Conservation (phyloP, 2,888 invertebrate species). For the Ormyrus pomaceus region DNA sequence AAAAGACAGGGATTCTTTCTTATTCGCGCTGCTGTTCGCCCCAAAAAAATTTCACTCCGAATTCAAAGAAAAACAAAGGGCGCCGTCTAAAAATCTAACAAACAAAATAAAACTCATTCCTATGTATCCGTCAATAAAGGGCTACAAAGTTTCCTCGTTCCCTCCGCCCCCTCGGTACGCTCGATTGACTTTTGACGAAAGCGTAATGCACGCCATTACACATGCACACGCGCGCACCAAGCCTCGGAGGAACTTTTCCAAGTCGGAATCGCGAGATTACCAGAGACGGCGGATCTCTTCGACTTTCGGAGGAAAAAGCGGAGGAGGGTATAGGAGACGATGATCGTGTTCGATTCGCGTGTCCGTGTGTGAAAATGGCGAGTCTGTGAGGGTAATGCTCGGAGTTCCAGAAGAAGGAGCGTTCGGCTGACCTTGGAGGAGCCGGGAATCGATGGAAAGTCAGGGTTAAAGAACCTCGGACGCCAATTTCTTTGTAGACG, state of each 20-base stretch:
- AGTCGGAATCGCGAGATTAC: conserved; percentile 64
- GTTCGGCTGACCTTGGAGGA: conserved; percentile 62
- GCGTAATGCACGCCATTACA: not conserved
- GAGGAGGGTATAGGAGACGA: not conserved
- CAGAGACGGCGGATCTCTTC: conserved; percentile 19
- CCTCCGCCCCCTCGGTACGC: conserved; percentile 49
- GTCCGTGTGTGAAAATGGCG: not conserved
- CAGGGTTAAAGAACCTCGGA: conserved; percentile 37
- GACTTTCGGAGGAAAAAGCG: not conserved
- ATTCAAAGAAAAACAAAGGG: conserved; percentile 2
- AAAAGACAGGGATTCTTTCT: too few species aligned
- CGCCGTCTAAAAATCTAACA: not conserved
- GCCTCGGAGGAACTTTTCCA: conserved; percentile 43
- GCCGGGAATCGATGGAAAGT: conserved; percentile 63
- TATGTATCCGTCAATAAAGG: too few species aligned
- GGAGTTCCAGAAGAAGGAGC: conserved; percentile 59
- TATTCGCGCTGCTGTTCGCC: too few species aligned
- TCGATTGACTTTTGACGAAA: conserved; percentile 66
- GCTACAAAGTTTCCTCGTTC: not conserved
- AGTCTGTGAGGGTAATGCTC: not conserved
- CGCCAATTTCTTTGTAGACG: not conserved
- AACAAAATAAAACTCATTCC: too few species aligned
- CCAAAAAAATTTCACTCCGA: not conserved
- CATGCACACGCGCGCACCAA: not conserved
- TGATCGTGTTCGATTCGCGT: conserved; percentile 32